Base-by-base conservation (phyloP, 2,797 vertebrate species). In the Acanthiza pusilla region DNA sequence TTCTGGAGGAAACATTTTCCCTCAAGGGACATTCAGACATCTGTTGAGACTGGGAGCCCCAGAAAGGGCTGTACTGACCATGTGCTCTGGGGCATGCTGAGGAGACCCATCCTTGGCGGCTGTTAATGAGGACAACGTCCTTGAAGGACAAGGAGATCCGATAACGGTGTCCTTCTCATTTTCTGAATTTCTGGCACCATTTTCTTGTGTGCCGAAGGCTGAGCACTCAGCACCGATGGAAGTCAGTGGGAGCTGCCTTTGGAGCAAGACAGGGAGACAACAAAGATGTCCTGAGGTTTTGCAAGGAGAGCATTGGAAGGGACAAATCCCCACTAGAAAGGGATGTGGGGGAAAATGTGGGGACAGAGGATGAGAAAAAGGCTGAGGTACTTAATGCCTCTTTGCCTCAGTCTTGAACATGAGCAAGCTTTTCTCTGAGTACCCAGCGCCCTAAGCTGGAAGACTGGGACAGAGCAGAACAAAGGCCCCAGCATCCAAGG, bases 311-410 rank as follows among this genome's bases (percentile, higher is more conserved):
- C 55, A 23, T 10, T 4, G 40, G 8, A 40, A 61, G 18, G 19
- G 18, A 16, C 42, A 66, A 89, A 55, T 36, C 29, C 53, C n/a
- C 55, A 1, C 3, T 12, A 32, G 29, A 55, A 25, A 18, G 10
- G 42, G 18, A 70, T 34, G 23, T 1, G 0, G 7, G 1, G 8
- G 4, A 9, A 43, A 50, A 40, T 7, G 16, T 6, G 10, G 10
- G 26, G 27, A 26, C 20, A 61, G 25, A 76, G 36, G 16, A 23
- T 22, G 36, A 67, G 72, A 18, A 61, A 55, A 55, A 45, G 60
- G 10, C 23, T 20, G 51, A 38, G 21, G 25, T 27, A 21, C 23
- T n/a, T 29, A 42, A 42, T 42, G 42, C 16, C 42, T 17, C 67
- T 78, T 78, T 40, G 16, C 38, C 48, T 36, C 66, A 38, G 43